Base-by-base conservation (phyloP, 2,888 invertebrate genomes). In the Clunio marinus region DNA sequence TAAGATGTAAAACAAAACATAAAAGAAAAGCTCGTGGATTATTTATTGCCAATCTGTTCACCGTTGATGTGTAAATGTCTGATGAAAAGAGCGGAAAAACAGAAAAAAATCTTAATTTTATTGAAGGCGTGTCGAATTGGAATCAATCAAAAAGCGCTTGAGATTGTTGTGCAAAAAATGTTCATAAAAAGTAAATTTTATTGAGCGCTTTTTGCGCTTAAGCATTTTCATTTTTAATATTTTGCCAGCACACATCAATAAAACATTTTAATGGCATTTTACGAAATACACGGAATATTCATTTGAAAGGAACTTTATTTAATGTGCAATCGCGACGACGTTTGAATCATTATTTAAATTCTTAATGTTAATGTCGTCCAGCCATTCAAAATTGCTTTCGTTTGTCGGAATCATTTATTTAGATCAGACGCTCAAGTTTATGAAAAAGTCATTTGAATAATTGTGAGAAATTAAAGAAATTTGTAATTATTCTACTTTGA, bases 121-220 rank as follows among this genome's bases (percentile, higher is more conserved):
- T 51, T 51, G 51, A 51, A 51, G 51, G 51, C 51, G 51, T 51
- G 51, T 51, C 51, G n/a, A 51, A 51, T 51, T 4, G 4, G 22
- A 51, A 51, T 51, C 51, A 51, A 51, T 51, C 51, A 51, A 51
- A 32, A 51, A 7, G 51, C 7, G n/a, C 51, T 17, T 17, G 20
- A 51, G 51, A 51, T 20, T 51, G 7, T 22, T 51, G 3, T 22
- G 51, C 4, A 22, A 51, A 41, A 51, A 51, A 51, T n/a, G 51
- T 51, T 2, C 51, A 51, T 51, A 51, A 51, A 51, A 51, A 45
- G 45, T n/a, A 51, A 17, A 51, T 51, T 51, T 51, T 51, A 51
- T 51, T 22, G 17, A 4, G 51, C 13, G 4, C 41, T 4, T 51
- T 51, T 51, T 51, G 51, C 51, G 51, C 17, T 17, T 51, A 3